These are phyloP conservation scores for Mythimna pallens DNA, from an alignment of 2,888 invertebrate genomes.

Conservation along the genomic window DNA sequence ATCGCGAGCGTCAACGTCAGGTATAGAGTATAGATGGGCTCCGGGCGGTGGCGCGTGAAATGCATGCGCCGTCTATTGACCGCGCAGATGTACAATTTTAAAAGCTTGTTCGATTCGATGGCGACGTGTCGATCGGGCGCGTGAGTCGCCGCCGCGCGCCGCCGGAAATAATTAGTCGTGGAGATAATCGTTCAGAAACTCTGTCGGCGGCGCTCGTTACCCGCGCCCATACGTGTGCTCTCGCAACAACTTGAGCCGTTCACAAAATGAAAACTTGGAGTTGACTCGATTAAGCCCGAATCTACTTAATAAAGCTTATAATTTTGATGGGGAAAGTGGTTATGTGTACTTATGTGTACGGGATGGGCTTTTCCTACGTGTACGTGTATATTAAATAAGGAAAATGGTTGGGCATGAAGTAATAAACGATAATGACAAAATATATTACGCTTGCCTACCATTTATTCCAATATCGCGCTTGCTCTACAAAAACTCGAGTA, in stretches of 20 bases:
- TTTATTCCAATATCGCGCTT: conserved; percentile 35
- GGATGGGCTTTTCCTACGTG: conserved; percentile 23
- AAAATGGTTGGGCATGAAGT: conserved; percentile 21
- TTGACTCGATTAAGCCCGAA: conserved; percentile 60
- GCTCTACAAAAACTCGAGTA: conserved; percentile 38
- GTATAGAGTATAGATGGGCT: conserved; percentile 84
- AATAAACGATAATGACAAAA: conserved; percentile 35
- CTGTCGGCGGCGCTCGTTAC: conserved; percentile 65
- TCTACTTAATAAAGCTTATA: conserved; percentile 61
- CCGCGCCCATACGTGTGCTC: conserved; percentile 65
- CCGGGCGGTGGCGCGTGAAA: conserved; percentile 72
- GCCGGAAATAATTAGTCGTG: conserved; percentile 82
- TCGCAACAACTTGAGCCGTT: conserved; percentile 64
- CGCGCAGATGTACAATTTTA: conserved; percentile 77
- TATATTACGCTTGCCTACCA: conserved; percentile 20
- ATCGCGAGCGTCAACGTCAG: conserved; percentile 87
- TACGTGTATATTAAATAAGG: conserved; percentile 37
- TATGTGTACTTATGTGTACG: conserved; percentile 36
- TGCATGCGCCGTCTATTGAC: conserved; percentile 75
- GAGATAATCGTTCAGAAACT: conserved; percentile 78
- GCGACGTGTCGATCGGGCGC: conserved; percentile 66
- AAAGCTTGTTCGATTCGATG: conserved; percentile 63
- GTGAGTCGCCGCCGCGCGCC: conserved; percentile 62
- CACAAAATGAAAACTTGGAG: conserved; percentile 66
- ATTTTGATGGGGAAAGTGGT: conserved; percentile 60